Evolutionary conservation across 2,113 vertebrate genomes (phyloP).

Genomic region (Okapia johnstoni): DNA sequence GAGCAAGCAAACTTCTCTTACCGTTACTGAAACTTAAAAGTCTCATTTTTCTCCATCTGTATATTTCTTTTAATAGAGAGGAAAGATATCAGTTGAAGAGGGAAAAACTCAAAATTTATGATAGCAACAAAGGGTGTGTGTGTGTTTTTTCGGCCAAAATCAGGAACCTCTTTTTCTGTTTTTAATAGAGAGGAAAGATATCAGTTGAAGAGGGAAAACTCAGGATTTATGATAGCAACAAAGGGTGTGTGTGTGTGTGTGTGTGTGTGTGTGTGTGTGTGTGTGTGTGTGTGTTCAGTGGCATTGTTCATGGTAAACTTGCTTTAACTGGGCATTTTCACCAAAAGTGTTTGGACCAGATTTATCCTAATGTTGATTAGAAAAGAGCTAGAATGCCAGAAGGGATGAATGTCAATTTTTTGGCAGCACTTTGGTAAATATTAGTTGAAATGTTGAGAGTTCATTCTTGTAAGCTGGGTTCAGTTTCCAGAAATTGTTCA

Average conservation of each 20-base stretch:
- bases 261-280: slow-evolving; percentile 39
- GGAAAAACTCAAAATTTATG: slow-evolving; percentile 31
- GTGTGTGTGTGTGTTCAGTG: slow-evolving; percentile 62
- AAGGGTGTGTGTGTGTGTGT: slow-evolving; percentile 69
- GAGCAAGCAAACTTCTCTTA: slow-evolving; percentile 33
- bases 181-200: neutral
- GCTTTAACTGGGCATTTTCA: slow-evolving; percentile 57
- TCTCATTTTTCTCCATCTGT: neutral
- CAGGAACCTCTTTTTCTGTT: neutral
- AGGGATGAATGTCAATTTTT: slow-evolving; percentile 53
- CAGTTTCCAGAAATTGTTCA: slow-evolving; percentile 51
- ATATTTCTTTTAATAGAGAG: slow-evolving; percentile 7
- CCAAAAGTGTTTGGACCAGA: slow-evolving; percentile 65
- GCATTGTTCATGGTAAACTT: slow-evolving; percentile 59
- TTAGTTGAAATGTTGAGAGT: slow-evolving; percentile 52
- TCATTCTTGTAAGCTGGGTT: neutral
- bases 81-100: slow-evolving; percentile 29
- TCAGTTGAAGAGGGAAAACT: slow-evolving; percentile 31
- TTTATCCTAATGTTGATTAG: slow-evolving; percentile 80
- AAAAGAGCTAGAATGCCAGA: slow-evolving; percentile 55
- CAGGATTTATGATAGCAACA: slow-evolving; percentile 48
- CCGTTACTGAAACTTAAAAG: slow-evolving; percentile 49
- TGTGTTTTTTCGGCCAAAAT: slow-evolving; percentile 51
- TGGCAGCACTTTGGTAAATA: slow-evolving; percentile 70
- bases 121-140: slow-evolving; percentile 65